A percentile compares a stretch with the other conserved stretches of the same genome.
phyloP scores from a whole-genome alignment of 2,113 vertebrate species.

The Oplegnathus fasciatus region DNA sequence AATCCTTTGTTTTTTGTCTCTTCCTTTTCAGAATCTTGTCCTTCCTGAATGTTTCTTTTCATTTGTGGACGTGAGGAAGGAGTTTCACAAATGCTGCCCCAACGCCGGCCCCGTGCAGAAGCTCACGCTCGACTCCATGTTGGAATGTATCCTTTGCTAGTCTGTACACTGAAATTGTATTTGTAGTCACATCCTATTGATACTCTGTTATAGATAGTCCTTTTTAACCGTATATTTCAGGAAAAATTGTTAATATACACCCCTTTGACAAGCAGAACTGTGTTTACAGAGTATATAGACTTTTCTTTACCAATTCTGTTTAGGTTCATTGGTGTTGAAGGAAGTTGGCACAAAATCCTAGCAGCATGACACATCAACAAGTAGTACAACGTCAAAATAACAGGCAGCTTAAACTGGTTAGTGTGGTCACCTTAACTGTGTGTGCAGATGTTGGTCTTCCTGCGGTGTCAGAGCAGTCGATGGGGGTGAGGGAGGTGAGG shows the following conservation, averaged over 20 bases:
- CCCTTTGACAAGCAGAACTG: background rate
- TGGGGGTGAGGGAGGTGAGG: conserved; percentile 91
- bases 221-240: background rate
- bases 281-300: background rate
- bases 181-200: background rate
- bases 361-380: background rate
- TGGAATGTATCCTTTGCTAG: conserved; percentile 90
- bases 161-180: background rate
- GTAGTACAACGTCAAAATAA: background rate
- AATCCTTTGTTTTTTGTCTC: conserved; percentile 19
- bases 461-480: conserved; percentile 87
- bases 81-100: conserved; percentile 91
- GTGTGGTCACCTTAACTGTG: conserved; percentile 62
- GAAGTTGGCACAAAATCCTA: background rate
- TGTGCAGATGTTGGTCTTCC: conserved; percentile 88
- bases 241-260: background rate
- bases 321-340: background rate
- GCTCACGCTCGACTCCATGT: conserved; percentile 90
- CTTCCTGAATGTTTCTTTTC: conserved; percentile 95
- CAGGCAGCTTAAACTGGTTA: background rate
- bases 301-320: background rate
- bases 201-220: background rate
- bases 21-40: conserved; percentile 87
- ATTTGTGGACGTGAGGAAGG: conserved; percentile 93
- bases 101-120: conserved; percentile 85